Conservation (phyloP, 2,797 vertebrate genomes). For the Poecilia gillii region DNA sequence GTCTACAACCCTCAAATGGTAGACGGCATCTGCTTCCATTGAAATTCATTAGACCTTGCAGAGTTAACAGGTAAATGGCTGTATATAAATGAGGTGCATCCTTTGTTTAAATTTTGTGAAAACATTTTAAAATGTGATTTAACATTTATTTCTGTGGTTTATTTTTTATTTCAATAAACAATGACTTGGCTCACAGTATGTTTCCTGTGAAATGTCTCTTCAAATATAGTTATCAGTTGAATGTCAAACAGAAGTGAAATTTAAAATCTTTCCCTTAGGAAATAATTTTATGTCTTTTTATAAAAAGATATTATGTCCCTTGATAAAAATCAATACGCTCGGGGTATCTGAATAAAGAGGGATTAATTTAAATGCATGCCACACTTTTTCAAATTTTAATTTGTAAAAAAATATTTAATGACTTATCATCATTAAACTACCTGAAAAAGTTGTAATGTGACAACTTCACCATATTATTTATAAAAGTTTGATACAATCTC, state of each 20-base stretch:
- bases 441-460: too few species aligned
- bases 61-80: constrained; percentile 28
- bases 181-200: neutral
- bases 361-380: neutral
- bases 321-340: neutral
- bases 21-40: constrained; percentile 21
- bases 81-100: constrained; percentile 48
- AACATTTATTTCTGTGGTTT: constrained; percentile 9
- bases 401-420: neutral
- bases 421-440: neutral
- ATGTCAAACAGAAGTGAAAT: neutral
- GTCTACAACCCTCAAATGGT: constrained; percentile 7
- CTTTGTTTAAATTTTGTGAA: constrained; percentile 38
- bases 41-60: constrained; percentile 29
- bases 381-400: neutral
- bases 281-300: neutral
- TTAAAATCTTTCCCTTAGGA: neutral
- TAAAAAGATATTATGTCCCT: neutral
- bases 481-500: neutral
- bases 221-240: neutral
- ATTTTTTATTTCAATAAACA: constrained; percentile 52
- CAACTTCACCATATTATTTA: neutral
- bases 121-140: constrained; percentile 21
- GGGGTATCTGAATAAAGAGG: neutral
- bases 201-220: neutral